Base-by-base conservation (phyloP, 2,113 vertebrate genomes). In the Actenoides hombroni region DNA sequence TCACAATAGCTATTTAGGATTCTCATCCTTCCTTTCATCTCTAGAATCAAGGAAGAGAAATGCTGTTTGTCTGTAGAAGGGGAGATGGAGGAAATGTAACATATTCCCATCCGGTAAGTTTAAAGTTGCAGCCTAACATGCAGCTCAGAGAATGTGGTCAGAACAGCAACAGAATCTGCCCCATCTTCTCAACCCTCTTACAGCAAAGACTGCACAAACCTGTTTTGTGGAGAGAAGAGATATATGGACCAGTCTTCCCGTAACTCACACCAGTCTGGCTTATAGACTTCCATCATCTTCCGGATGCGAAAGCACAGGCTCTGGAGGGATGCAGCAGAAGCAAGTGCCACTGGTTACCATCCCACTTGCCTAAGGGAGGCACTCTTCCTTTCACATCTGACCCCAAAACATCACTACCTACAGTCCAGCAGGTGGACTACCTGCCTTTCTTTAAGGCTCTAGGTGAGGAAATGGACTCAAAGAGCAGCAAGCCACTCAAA, bases 231-330 rank as follows among this genome's bases (percentile, higher is more conserved):
- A 33, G 99, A 99, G 98, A 99, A 99, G 93, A 99, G 96, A 93
- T 99, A 99, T 93, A 99, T 98, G 4, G 99, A 99, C 99, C 99
- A 99, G 83, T 99, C 98, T 86, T 99, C 98, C 25, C 99, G 98
- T 92, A 97, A 97, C 88, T 99, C 99, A 83, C 99, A 99, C 99
- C 99, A 99, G 95, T 99, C 99, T 0, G 99, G 99, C 64, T 99
- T 99, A 81, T 99, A 99, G 20, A 98, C 99, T 86, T 99, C 99
- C 42, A 99, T 99, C 99, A 99, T 99, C 98, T 99, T 99, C 97
- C 98, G 98, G 86, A 99, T 96, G 5, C 99, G 99, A 98, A 99
- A 99, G 90, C 99, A 99, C 63, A 99, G 92, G 69, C 98, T 99
- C 99, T 99, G 49, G 40, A 76, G 56, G 82, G 53, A 96, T 5